These are phyloP conservation scores for Sprattus sprattus DNA, from an alignment of 2,113 vertebrate species.

Conservation along the genomic window DNA sequence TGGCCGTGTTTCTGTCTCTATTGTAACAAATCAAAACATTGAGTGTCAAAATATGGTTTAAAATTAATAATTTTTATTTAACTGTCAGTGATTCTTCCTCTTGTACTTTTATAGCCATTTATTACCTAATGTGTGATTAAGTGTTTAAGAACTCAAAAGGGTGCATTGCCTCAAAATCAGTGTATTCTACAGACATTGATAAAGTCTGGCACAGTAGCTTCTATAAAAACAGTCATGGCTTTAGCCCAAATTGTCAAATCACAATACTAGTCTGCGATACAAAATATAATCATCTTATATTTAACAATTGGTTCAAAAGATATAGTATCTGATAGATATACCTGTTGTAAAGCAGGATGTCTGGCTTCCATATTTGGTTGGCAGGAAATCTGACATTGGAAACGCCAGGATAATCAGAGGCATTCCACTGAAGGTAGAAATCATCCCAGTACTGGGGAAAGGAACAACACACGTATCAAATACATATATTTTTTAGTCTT, in stretches of 20 bases:
- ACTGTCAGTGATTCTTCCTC: background rate
- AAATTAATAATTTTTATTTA: background rate
- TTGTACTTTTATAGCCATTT: background rate
- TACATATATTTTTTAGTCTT: background rate
- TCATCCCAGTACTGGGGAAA: constrained; percentile 84
- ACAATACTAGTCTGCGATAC: background rate
- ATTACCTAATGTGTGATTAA: background rate
- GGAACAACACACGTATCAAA: constrained; percentile 15
- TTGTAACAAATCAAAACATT: background rate
- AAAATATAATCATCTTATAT: background rate
- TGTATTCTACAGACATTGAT: background rate
- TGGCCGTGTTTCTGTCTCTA: background rate
- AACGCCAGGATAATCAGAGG: constrained; percentile 84
- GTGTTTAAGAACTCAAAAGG: background rate
- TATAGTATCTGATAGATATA: constrained; percentile 54
- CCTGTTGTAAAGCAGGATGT: constrained; percentile 98
- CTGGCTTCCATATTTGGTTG: constrained; percentile 90
- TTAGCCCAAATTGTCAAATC: background rate
- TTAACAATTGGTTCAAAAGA: too few species aligned
- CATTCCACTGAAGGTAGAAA: constrained; percentile 86
- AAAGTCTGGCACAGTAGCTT: background rate
- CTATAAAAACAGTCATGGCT: background rate
- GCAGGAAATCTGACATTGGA: constrained; percentile 85
- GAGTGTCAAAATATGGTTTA: background rate
- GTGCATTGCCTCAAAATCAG: background rate